Conservation (phyloP, 92 coral and sea anemone species). For the Isaurus tuberculatus region DNA sequence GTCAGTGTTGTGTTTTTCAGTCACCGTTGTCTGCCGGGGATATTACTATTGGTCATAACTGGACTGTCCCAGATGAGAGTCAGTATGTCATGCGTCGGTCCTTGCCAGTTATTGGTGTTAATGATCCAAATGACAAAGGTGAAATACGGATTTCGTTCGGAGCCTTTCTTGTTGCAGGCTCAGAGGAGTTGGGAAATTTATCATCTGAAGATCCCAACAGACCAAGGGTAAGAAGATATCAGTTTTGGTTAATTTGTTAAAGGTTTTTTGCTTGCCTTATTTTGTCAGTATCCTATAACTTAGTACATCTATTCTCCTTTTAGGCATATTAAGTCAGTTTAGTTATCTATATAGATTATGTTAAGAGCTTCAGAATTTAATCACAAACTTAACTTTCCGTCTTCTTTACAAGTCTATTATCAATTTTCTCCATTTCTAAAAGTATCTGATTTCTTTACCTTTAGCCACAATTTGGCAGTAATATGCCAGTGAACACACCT, state of each 20-base stretch:
- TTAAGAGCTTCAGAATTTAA: no score
- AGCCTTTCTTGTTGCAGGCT: constrained; percentile 77
- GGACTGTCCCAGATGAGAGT: constrained; percentile 85
- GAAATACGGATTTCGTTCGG: constrained; percentile 96
- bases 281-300: no score
- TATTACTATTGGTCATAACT: constrained; percentile 63
- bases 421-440: no score
- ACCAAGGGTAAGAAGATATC: constrained; percentile 81
- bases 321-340: no score
- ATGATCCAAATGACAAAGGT: constrained; percentile 88
- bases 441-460: neutral
- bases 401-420: no score
- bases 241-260: no score
- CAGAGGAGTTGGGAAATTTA: constrained; percentile 88
- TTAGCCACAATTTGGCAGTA: constrained; percentile 87
- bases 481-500: constrained; percentile 74
- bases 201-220: constrained; percentile 70
- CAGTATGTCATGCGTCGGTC: constrained; percentile 66
- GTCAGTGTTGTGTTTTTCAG: constrained; percentile 8
- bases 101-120: constrained; percentile 78
- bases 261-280: no score
- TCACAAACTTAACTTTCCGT: no score
- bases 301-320: no score
- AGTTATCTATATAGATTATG: no score
- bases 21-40: constrained; percentile 49